Evolutionary conservation across 2,113 vertebrate species (phyloP).

Genomic region (Sebastes fasciatus): DNA sequence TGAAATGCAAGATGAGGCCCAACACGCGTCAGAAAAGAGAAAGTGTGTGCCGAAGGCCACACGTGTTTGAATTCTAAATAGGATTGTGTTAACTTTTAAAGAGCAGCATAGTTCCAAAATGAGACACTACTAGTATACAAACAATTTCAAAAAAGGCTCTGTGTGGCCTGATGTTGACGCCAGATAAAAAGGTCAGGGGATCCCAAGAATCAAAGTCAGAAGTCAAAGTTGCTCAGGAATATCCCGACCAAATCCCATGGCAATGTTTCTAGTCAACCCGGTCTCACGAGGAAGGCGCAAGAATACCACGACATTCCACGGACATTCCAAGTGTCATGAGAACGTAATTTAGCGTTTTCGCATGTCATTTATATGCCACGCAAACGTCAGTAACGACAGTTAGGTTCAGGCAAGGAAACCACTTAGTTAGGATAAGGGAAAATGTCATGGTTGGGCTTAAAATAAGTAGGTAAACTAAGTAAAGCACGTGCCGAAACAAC

Average conservation of each 20-base stretch:
- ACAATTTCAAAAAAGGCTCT: neutral
- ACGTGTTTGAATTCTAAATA: neutral
- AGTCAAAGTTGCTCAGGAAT: neutral
- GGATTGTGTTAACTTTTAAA: neutral
- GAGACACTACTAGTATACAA: neutral
- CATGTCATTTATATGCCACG: too few relatives aligned
- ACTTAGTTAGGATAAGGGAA: too few relatives aligned
- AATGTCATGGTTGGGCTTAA: too few relatives aligned
- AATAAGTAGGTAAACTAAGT: too few relatives aligned
- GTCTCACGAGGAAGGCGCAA: too few relatives aligned
- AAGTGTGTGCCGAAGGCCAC: neutral
- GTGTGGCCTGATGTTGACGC: neutral
- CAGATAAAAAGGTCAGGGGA: neutral
- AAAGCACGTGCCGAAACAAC: too few relatives aligned
- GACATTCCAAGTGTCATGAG: too few relatives aligned
- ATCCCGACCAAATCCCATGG: too few relatives aligned
- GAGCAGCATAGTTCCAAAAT: neutral
- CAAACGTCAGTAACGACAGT: too few relatives aligned
- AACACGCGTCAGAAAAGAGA: neutral
- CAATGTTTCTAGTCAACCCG: neutral
- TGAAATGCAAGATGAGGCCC: slow-evolving; percentile 6
- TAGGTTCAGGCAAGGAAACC: too few relatives aligned
- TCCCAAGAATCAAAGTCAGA: neutral
- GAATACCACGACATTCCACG: too few relatives aligned
- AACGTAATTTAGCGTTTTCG: too few relatives aligned